A percentile compares a stretch with the other conserved stretches of the same genome.
These are phyloP conservation scores for Drosophila subobscura DNA, from an alignment of 1,140 invertebrate genomes.

Conservation along the genomic window DNA sequence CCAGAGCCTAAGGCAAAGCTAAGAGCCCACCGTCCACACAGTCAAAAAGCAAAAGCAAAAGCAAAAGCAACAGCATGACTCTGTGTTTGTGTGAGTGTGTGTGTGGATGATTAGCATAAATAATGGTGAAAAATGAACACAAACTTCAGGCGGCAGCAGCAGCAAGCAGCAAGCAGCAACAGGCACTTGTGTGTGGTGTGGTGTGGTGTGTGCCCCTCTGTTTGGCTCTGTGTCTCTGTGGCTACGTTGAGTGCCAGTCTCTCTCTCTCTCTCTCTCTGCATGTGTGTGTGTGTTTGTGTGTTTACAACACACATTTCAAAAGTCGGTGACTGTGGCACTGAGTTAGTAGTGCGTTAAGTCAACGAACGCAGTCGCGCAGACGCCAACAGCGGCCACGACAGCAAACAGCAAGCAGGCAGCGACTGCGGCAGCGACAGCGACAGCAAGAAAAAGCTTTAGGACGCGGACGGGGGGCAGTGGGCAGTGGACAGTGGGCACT, in stretches of 20 bases:
- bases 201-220: conserved; percentile 2
- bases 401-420: conserved; percentile 15
- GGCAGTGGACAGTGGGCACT: conserved; percentile 12
- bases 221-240: conserved; percentile 8
- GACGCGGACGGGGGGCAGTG: conserved; percentile 10
- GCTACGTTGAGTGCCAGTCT: conserved; percentile 2
- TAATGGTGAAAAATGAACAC: conserved; percentile 74
- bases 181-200: not conserved
- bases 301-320: conserved; percentile 80
- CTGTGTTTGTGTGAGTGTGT: conserved; percentile 16
- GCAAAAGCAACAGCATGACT: conserved; percentile 50
- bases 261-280: conserved; percentile 18
- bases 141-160: conserved; percentile 21
- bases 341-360: conserved; percentile 82
- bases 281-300: conserved; percentile 25
- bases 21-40: no score
- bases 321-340: conserved; percentile 82
- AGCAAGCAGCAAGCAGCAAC: conserved; percentile 2
- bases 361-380: conserved; percentile 80
- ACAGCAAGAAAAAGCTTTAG: conserved; percentile 30
- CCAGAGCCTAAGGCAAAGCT: no score
- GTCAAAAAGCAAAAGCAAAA: conserved; percentile 18
- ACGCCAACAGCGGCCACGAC: conserved; percentile 47
- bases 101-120: conserved; percentile 73
- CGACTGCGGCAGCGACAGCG: conserved; percentile 7